These are phyloP conservation scores for Coracias cyanogaster DNA, from an alignment of 2,797 vertebrate species.

Conservation along the genomic window DNA sequence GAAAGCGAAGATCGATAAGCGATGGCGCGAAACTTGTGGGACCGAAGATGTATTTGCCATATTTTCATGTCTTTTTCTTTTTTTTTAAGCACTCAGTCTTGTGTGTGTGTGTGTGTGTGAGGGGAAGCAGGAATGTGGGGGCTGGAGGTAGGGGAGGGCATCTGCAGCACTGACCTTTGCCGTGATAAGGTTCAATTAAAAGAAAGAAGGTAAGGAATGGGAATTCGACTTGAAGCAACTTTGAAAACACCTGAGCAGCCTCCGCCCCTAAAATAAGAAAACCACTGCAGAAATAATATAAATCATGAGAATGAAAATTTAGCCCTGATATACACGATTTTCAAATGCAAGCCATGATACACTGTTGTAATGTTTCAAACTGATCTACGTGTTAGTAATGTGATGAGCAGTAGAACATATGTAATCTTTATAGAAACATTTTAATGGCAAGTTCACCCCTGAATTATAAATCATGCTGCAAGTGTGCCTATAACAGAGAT, in stretches of 20 bases:
- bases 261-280: neutral
- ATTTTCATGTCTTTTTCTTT: neutral
- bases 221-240: conserved; percentile 32
- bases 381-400: neutral
- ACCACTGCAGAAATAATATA: neutral
- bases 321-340: neutral
- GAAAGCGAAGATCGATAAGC: neutral
- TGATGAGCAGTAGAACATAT: neutral
- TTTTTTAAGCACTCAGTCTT: neutral
- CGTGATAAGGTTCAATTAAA: neutral
- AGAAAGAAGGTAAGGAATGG: neutral
- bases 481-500: neutral
- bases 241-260: neutral
- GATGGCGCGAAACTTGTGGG: neutral
- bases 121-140: neutral
- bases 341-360: neutral
- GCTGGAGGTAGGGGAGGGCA: fast-evolving
- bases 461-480: neutral
- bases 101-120: neutral
- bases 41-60: neutral
- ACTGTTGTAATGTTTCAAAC: conserved; percentile 1
- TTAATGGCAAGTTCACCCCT: neutral
- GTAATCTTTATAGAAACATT: neutral
- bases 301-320: conserved; percentile 13
- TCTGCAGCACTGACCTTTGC: neutral